Evolutionary conservation across 2,113 vertebrate genomes (phyloP).

Genomic region (Ondatra zibethicus): DNA sequence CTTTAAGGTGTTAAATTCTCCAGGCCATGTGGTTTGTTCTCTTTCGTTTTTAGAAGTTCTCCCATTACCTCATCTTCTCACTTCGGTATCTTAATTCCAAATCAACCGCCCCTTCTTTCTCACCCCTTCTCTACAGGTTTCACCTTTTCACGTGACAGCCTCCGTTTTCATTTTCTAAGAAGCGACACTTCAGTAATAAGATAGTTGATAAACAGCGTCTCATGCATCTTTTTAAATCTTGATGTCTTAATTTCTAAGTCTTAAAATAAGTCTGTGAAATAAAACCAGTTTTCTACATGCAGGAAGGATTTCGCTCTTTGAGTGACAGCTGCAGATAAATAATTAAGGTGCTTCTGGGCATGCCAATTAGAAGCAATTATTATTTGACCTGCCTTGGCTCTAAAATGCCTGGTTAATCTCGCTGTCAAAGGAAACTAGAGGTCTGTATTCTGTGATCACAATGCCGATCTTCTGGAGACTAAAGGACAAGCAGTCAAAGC

Average conservation of each 20-base stretch:
- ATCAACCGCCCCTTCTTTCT: constrained; percentile 48
- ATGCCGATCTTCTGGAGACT: constrained; percentile 50
- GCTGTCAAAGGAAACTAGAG: constrained; percentile 50
- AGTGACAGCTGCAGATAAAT: constrained; percentile 76
- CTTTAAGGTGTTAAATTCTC: constrained; percentile 39
- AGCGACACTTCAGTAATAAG: constrained; percentile 26
- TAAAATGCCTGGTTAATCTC: constrained; percentile 67
- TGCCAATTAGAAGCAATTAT: constrained; percentile 80
- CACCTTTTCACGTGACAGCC: constrained; percentile 53
- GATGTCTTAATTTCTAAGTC: neutral
- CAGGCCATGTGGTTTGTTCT: constrained; percentile 54
- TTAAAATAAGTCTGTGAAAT: neutral
- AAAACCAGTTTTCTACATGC: constrained; percentile 41
- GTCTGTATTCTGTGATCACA: constrained; percentile 61
- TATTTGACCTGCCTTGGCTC: constrained; percentile 67
- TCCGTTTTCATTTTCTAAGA: constrained; percentile 64
- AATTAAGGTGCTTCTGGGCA: constrained; percentile 73
- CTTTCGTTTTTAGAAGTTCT: constrained; percentile 64
- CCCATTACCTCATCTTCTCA: constrained; percentile 60
- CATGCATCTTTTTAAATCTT: neutral
- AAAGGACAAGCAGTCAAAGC: neutral
- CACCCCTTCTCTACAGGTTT: constrained; percentile 54
- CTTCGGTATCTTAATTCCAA: constrained; percentile 76
- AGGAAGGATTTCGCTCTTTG: constrained; percentile 58
- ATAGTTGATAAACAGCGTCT: neutral